Evolutionary conservation across 2,888 invertebrate genomes (phyloP), one percentile per base, ranked within the genome.

Genomic region (Diarsia brunnea): DNA sequence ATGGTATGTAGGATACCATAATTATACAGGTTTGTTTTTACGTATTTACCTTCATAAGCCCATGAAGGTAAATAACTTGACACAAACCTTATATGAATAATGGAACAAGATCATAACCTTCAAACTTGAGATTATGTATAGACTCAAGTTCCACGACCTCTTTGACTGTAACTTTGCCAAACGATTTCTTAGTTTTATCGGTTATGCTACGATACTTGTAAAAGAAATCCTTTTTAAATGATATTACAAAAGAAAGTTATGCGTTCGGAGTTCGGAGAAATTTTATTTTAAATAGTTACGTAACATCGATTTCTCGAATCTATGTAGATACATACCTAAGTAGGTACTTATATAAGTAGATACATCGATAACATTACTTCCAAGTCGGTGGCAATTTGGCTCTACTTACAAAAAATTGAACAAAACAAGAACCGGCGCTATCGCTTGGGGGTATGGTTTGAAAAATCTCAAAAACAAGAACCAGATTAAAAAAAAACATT

Each of bases 61-160:
- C 51, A 12, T 45, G 43, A 53, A 80, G 71, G 64, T 65, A 69
- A 78, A 78, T 72, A 72, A 31, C 45, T 69, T 60, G 49, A n/a
- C 55, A 51, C 63, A 65, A n/a, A 63, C 81, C 81, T 45, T 82
- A 31, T 58, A 73, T 38, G 74, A 47, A 63, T 71, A 79, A 61
- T 74, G 63, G 73, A 79, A 69, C 79, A 75, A 84, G 79, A 82
- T 53, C 72, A 64, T 74, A 65, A 65, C 81, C 83, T 78, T 78
- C 82, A 11, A 60, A 60, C 63, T 67, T 68, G n/a, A 73, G 43
- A 66, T 38, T 38, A 38, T 38, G 38, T n/a, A 45, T 31, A 58
- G 14, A 67, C 43, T 49, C 27, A 60, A 38, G 43, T 14, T 38
- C 19, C 11, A 49, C 67, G 24, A 67, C n/a, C 31, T 55, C 14